Base-by-base conservation (phyloP, 2,113 vertebrate genomes). In the Albula goreensis region DNA sequence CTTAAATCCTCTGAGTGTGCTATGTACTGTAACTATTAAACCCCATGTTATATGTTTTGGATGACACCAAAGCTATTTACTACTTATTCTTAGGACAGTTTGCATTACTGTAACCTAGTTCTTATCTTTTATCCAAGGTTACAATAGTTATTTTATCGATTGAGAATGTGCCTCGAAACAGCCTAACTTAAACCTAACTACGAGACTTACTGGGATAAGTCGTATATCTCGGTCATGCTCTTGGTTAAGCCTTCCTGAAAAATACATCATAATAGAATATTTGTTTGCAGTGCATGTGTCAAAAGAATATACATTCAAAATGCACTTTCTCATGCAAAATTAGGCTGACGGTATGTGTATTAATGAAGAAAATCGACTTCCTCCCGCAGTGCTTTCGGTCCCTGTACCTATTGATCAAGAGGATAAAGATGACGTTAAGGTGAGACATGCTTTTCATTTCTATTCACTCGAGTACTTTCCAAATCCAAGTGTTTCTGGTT, bases 371-470 rank as follows among this genome's bases (percentile, higher is more conserved):
- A 74, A n/a, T 74, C 22, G 22, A n/a, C 11, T 74, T 74, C 81
- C 51, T 19, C 85, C 85, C 90, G 79, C 91, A 96, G 95, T 93
- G 91, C 89, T 91, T 81, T 91, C 93, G 83, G 88, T 93, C 90
- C 95, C 95, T 50, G 89, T 94, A 90, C 91, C 92, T 85, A 87
- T 89, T 50, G 83, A 91, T 93, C 91, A 91, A 90, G 90, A 92
- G 92, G 93, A 95, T 87, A 91, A 92, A 89, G 93, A 93, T 12
- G 95, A 95, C 83, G 91, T 93, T 17, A 84, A 94, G 95, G 95
- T 96, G 93, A 89, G 90, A 11, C 25, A 17, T 78, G 17, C 70
- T 10, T 15, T 48, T 50, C 25, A 25, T 12, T 41, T 15, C 48
- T 74, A 19, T 22, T 19, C 2, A 5, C 60, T 74, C 6, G 70